Conservation (phyloP, 2,888 invertebrate genomes). For the Schizaphis graminum region DNA sequence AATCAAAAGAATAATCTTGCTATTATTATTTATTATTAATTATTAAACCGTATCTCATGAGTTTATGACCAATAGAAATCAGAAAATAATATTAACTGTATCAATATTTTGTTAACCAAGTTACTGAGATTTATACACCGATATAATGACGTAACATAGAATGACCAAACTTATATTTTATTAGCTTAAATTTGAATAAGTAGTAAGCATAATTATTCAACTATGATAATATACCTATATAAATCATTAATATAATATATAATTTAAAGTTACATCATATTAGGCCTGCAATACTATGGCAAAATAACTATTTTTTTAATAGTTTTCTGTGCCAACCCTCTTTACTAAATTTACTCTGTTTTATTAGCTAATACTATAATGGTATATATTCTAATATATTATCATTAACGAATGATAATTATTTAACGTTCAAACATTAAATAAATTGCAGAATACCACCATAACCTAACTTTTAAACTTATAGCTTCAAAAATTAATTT, state of each 20-base stretch:
- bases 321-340: background rate
- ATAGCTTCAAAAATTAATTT: background rate
- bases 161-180: background rate
- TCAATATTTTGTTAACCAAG: background rate
- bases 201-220: background rate
- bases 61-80: background rate
- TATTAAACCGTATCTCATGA: background rate
- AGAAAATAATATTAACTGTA: background rate
- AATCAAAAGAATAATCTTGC: background rate
- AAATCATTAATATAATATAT: too few relatives aligned
- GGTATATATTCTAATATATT: background rate
- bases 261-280: background rate
- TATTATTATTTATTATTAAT: background rate
- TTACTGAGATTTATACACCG: background rate
- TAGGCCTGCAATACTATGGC: background rate
- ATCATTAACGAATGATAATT: background rate
- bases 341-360: background rate
- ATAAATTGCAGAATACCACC: background rate
- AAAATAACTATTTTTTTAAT: background rate
- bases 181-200: background rate
- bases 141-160: background rate
- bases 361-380: background rate
- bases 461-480: background rate
- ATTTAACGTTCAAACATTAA: background rate
- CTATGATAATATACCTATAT: background rate